Conservation (phyloP, 2,797 vertebrate genomes). For the Notolabrus celidotus region DNA sequence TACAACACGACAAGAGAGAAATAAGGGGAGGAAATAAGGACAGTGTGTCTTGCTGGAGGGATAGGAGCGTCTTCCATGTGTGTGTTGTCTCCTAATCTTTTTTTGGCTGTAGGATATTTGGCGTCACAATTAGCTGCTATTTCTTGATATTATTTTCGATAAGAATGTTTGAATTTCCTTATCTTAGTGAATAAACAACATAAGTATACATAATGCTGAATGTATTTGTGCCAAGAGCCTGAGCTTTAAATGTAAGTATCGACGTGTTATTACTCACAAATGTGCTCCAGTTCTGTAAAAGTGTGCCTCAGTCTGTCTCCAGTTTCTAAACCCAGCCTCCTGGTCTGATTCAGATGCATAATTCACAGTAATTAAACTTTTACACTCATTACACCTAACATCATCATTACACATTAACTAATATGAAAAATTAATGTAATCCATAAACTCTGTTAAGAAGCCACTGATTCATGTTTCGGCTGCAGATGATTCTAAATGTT, state of each 20-base stretch:
- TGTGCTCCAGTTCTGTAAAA: neutral
- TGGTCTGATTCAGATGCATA: conserved; percentile 33
- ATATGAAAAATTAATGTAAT: conserved; percentile 62
- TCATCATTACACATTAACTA: conserved; percentile 63
- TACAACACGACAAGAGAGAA: neutral
- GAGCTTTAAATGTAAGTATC: neutral
- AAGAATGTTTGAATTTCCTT: neutral
- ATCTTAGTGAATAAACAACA: neutral
- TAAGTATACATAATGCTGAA: neutral
- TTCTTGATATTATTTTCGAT: neutral
- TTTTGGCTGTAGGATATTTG: neutral
- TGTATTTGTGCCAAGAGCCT: neutral
- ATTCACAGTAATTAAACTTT: conserved; percentile 59
- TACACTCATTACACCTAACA: conserved; percentile 66
- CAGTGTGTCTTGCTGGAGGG: neutral
- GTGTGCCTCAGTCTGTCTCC: neutral
- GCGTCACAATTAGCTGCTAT: neutral
- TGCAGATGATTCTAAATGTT: conserved; percentile 18
- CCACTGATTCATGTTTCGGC: conserved; percentile 40
- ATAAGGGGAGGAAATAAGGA: neutral
- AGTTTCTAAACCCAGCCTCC: neutral
- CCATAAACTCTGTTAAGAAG: conserved; percentile 52
- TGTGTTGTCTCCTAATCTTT: neutral
- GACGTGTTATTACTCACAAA: conserved; percentile 9
- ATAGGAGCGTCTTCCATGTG: neutral